Conservation (phyloP, 1,140 invertebrate genomes). For the Eulimnadia texana region DNA sequence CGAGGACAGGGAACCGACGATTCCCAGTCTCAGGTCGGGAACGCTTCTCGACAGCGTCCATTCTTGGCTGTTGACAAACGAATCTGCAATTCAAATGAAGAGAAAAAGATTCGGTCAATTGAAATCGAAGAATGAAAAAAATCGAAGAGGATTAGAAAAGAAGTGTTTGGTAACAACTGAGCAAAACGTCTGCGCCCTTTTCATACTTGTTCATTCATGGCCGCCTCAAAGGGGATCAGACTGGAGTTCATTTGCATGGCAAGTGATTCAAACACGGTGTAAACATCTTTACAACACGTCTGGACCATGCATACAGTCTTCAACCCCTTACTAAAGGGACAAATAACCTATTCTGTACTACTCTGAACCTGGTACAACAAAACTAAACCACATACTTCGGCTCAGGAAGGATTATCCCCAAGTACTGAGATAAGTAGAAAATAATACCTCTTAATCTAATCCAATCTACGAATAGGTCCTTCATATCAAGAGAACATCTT, state of each 20-base stretch:
- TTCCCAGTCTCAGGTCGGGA: constrained; percentile 86
- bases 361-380: too few species aligned
- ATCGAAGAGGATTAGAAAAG: constrained; percentile 10
- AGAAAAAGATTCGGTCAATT: neutral
- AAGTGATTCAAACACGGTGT: too few species aligned
- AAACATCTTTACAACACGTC: too few species aligned
- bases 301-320: too few species aligned
- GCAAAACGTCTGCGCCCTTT: neutral
- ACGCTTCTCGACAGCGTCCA: constrained; percentile 91
- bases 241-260: neutral
- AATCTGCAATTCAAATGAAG: constrained; percentile 59
- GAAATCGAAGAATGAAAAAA: constrained; percentile 12
- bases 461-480: too few species aligned
- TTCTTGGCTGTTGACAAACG: constrained; percentile 99
- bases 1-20: constrained; percentile 83
- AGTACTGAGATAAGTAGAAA: too few species aligned
- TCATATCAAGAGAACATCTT: too few species aligned
- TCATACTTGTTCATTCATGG: neutral
- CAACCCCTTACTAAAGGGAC: too few species aligned
- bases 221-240: neutral
- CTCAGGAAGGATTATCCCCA: too few species aligned
- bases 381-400: too few species aligned
- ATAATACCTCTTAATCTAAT: too few species aligned
- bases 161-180: constrained; percentile 9
- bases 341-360: too few species aligned